Evolutionary conservation across 2,113 vertebrate genomes (phyloP).

Genomic region (Sylvia atricapilla): DNA sequence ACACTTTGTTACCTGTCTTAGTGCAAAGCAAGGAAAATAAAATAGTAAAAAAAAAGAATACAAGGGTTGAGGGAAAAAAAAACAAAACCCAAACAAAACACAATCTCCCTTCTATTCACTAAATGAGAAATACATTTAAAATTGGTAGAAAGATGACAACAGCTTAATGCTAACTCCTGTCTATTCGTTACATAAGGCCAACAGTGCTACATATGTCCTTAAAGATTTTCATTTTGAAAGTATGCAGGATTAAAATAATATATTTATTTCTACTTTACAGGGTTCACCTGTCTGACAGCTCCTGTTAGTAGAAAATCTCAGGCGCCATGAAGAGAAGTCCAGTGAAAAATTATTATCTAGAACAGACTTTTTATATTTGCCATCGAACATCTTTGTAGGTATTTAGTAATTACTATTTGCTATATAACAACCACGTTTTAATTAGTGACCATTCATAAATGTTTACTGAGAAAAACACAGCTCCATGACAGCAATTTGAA

Average conservation of each 20-base stretch:
- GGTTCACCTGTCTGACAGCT: neutral
- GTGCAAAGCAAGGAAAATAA: neutral
- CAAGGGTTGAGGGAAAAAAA: rapidly evolving
- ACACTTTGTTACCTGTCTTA: neutral
- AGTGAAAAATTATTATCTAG: neutral
- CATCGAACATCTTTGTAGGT: neutral
- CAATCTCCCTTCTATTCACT: neutral
- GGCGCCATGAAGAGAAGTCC: neutral
- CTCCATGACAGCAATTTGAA: neutral
- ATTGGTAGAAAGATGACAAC: neutral
- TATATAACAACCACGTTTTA: neutral
- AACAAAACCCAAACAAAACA: rapidly evolving
- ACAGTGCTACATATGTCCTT: neutral
- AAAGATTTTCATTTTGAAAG: neutral
- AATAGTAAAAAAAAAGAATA: neutral
- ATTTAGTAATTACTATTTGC: neutral
- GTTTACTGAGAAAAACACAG: neutral
- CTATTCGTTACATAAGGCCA: neutral
- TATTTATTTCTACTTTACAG: neutral
- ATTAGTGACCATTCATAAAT: neutral
- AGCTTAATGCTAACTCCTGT: neutral
- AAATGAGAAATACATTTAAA: neutral
- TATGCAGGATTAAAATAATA: neutral
- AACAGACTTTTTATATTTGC: neutral
- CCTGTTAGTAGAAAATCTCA: neutral